Evolutionary conservation across 2,113 vertebrate species (phyloP), one percentile per base, ranked within the genome.

Genomic region (Odontesthes bonariensis): DNA sequence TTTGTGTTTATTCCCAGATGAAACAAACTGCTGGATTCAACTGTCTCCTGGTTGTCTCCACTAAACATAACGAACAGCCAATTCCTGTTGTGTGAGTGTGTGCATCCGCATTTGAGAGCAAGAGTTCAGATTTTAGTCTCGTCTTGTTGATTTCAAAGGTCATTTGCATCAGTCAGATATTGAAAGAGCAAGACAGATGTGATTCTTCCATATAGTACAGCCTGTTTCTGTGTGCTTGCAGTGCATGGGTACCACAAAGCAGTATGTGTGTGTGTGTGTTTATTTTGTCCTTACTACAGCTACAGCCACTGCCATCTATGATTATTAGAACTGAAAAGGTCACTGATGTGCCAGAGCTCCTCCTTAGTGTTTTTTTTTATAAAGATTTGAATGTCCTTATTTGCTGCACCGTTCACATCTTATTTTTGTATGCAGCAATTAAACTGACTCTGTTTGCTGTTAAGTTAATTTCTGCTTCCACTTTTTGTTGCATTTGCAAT

Each of bases 291-390:
- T 31, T 56, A 46, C 75, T 67, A 32, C 66, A 84, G 66, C 77
- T 87, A 47, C 54, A 77, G 49, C 79, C 77, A n/a, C 73, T 85
- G 59, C 70, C 82, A 68, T 82, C 79, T 57, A 63, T 57, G 63
- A 76, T 88, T 76, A 73, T 90, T 84, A 77, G 40, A 22, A 17
- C 54, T 68, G 85, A 89, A 90, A 91, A 91, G 84, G 86, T 88
- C 83, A 79, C 20, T 32, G 38, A 70, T 71, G 72, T 82, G 58
- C 64, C 71, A 73, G n/a, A 77, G 47, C 68, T 63, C 32, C 38
- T 62, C 49, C 64, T 64, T 46, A 27, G 32, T 72, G 47, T 40
- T 14, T 42, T 32, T 77, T 38, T 2, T 33, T 20, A 47, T 5
- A 11, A 12, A 6, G 14, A 38, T 20, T 4, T 11, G 4, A 38